phyloP scores from a whole-genome alignment of 2,113 vertebrate genomes.

The Siphamia tubifer region DNA sequence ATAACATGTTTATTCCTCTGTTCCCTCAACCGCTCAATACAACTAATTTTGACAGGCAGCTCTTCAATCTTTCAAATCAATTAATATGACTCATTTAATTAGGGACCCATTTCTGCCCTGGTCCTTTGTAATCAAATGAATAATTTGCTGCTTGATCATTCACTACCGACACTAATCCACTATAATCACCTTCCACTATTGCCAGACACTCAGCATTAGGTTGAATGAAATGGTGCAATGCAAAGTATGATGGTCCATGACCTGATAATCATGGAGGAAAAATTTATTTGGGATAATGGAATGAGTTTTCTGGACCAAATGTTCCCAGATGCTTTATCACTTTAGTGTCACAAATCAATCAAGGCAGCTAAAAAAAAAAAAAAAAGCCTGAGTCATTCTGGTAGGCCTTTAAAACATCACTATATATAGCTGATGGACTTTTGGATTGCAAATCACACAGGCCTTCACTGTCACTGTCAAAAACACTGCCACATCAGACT shows the following conservation, averaged over 20 bases:
- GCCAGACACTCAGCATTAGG: constrained; percentile 65
- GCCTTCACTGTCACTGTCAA: background rate
- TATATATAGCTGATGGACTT: background rate
- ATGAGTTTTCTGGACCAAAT: constrained; percentile 40
- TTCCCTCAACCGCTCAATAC: constrained; percentile 42
- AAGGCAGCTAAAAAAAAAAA: constrained; percentile 5
- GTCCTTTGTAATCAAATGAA: constrained; percentile 79
- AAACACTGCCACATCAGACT: background rate
- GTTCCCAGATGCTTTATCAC: constrained; percentile 27
- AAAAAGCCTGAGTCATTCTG: constrained; percentile 7
- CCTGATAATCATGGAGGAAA: constrained; percentile 33
- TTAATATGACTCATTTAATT: constrained; percentile 79
- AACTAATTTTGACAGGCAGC: constrained; percentile 77
- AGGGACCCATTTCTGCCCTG: constrained; percentile 70
- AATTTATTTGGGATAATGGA: constrained; percentile 28
- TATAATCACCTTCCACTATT: constrained; percentile 66
- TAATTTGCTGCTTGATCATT: constrained; percentile 79
- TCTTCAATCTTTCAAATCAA: constrained; percentile 76
- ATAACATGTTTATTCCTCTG: constrained; percentile 73
- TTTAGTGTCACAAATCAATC: constrained; percentile 27
- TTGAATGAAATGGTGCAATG: constrained; percentile 64
- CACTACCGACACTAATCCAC: constrained; percentile 73
- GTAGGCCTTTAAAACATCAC: background rate
- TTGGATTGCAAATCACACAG: background rate
- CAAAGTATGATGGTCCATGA: constrained; percentile 48